phyloP scores from a whole-genome alignment of 2,797 vertebrate genomes.

The Anolis apletophallus region DNA sequence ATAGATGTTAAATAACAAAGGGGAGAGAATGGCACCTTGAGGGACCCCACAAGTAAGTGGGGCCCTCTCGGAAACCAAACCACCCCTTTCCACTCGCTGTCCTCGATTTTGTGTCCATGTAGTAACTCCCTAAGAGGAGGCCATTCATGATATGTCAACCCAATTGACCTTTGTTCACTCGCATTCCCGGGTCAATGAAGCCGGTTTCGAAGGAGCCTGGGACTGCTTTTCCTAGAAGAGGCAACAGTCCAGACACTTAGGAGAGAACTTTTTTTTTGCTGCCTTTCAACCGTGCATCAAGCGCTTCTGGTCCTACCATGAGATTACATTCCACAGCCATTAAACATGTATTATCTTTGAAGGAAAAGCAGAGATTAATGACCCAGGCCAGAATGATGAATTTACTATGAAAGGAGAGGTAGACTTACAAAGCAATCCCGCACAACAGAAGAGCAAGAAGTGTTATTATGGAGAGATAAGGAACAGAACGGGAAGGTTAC shows the following conservation, averaged over 20 bases:
- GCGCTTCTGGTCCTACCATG: conserved; percentile 33
- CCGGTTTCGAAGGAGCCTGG: not conserved
- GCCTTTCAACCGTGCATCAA: conserved; percentile 48
- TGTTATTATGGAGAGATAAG: conserved; percentile 47
- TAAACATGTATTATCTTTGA: conserved; percentile 61
- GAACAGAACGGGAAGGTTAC: conserved; percentile 51
- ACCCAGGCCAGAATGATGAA: conserved; percentile 47
- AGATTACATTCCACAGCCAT: conserved; percentile 50
- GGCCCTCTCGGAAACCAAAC: too few relatives aligned
- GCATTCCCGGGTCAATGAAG: not conserved
- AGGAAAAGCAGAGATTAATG: conserved; percentile 64
- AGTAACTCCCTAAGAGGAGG: too few relatives aligned
- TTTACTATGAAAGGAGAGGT: conserved; percentile 38
- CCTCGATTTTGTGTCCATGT: too few relatives aligned
- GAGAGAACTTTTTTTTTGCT: conserved; percentile 33
- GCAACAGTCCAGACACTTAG: conserved; percentile 23
- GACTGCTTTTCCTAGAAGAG: conserved; percentile 12
- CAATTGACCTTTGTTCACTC: not conserved
- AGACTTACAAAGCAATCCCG: conserved; percentile 41
- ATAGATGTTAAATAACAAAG: too few relatives aligned
- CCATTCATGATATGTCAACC: not conserved
- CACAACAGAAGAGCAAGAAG: conserved; percentile 32
- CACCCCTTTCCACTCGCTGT: too few relatives aligned
- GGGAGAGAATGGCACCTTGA: too few relatives aligned
- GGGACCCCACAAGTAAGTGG: too few relatives aligned